Evolutionary conservation across 2,113 vertebrate species (phyloP).

Genomic region (Callopanchax toddi): DNA sequence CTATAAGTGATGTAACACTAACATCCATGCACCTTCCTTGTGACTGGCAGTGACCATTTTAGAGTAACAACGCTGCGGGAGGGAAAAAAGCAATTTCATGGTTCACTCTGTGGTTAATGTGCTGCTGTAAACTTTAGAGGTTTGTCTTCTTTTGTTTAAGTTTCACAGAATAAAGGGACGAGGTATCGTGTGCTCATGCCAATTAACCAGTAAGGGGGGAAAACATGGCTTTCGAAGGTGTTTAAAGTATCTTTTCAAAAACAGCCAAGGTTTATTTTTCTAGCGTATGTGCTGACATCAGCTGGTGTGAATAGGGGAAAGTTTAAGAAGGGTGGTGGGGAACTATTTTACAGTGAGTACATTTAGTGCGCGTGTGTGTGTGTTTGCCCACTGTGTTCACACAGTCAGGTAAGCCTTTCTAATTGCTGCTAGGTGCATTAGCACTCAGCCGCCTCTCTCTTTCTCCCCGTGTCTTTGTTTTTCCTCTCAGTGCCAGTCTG

Average conservation of each 20-base stretch:
- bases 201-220: conserved; percentile 75
- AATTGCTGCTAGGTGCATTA: conserved; percentile 81
- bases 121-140: conserved; percentile 79
- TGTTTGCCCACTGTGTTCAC: conserved; percentile 67
- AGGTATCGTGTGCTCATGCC: conserved; percentile 75
- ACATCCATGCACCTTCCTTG: conserved; percentile 21
- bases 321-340: conserved; percentile 1
- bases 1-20: conserved; percentile 67
- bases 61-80: conserved; percentile 76
- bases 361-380: conserved; percentile 42
- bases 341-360: conserved; percentile 49
- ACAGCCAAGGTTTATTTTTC: conserved; percentile 30
- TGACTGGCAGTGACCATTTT: conserved; percentile 54
- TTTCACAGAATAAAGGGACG: conserved; percentile 80
- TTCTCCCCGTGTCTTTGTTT: conserved; percentile 73
- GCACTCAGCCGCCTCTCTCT: conserved; percentile 72
- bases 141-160: conserved; percentile 78
- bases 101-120: conserved; percentile 79
- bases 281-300: conserved; percentile 34
- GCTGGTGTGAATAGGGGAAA: conserved; percentile 38
- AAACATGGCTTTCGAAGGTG: conserved; percentile 42
- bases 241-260: conserved; percentile 36
- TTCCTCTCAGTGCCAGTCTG: conserved; percentile 80
- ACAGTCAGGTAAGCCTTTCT: conserved; percentile 78
- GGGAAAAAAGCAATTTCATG: conserved; percentile 86